A percentile compares a stretch with the other conserved stretches of the same genome.
Evolutionary conservation across 2,888 invertebrate species (phyloP).

Genomic region (Agrochola lota): DNA sequence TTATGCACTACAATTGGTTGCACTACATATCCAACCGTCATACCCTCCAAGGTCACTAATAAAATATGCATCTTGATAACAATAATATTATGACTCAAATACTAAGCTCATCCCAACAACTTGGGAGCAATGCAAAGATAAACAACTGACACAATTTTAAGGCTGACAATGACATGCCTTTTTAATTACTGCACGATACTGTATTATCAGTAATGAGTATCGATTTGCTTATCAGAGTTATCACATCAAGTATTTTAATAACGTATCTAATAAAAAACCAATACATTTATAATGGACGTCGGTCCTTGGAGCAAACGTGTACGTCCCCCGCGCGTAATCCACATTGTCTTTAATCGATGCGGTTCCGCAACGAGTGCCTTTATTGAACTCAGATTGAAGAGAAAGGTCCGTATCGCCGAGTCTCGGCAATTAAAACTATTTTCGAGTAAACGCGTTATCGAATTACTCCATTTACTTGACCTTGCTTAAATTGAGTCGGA

Average conservation of each 20-base stretch:
- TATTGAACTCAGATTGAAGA: constrained; percentile 61
- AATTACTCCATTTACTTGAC: constrained; percentile 56
- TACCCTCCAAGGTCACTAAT: constrained; percentile 34
- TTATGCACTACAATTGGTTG: constrained; percentile 4
- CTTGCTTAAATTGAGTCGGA: constrained; percentile 52
- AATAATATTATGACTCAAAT: constrained; percentile 25
- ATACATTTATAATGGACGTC: constrained; percentile 52
- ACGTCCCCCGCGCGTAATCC: constrained; percentile 74
- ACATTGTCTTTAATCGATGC: constrained; percentile 65
- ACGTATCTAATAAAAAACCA: constrained; percentile 6
- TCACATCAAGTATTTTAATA: constrained; percentile 27
- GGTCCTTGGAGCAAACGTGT: constrained; percentile 66
- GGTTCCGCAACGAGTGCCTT: constrained; percentile 56
- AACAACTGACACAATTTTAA: constrained; percentile 31
- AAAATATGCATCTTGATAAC: constrained; percentile 23
- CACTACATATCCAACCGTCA: constrained; percentile 23
- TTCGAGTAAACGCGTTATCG: constrained; percentile 53
- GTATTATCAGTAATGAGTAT: constrained; percentile 32
- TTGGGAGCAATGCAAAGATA: constrained; percentile 22
- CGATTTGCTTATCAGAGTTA: constrained; percentile 35
- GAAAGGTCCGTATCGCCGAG: constrained; percentile 57
- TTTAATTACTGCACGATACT: constrained; percentile 15
- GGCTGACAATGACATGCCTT: constrained; percentile 9
- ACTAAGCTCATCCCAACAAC: constrained; percentile 19
- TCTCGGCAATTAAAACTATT: constrained; percentile 55